A percentile compares a stretch with the other conserved stretches of the same genome.
Evolutionary conservation across 1,140 invertebrate species (phyloP).

Genomic region (Choristoneura fumiferana): DNA sequence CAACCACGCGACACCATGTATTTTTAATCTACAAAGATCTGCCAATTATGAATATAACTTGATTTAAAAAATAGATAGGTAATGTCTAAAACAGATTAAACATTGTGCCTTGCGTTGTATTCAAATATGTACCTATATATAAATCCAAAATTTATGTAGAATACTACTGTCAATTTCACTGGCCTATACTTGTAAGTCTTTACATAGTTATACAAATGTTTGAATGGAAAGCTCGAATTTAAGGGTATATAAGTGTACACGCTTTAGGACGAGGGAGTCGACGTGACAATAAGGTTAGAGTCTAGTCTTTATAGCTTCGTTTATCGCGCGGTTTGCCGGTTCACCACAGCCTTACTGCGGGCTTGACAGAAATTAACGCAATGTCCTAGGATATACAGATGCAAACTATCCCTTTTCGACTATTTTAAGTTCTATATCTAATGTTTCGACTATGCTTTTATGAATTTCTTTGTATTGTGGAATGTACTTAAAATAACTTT

Average conservation of each 20-base stretch:
- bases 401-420: no score
- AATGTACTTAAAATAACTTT: no score
- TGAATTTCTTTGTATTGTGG: no score
- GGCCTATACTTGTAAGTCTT: slow-evolving; percentile 58
- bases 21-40: slow-evolving; percentile 15
- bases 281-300: slow-evolving; percentile 67
- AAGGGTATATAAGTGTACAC: slow-evolving; percentile 39
- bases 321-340: neutral
- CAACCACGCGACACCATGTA: neutral
- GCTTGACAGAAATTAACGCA: no score
- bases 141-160: slow-evolving; percentile 57
- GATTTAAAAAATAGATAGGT: slow-evolving; percentile 42
- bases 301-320: slow-evolving; percentile 71
- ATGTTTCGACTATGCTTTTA: no score
- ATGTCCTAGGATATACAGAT: no score
- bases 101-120: slow-evolving; percentile 72
- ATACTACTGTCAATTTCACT: slow-evolving; percentile 72
- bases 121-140: slow-evolving; percentile 50
- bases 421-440: no score
- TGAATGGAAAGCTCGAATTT: slow-evolving; percentile 67
- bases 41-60: slow-evolving; percentile 25
- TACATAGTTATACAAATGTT: slow-evolving; percentile 55
- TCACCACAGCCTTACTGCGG: no score
- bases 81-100: slow-evolving; percentile 39
- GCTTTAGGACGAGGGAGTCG: slow-evolving; percentile 57